A percentile compares a stretch with the other conserved stretches of the same genome.
Conservation (phyloP, 2,888 invertebrate species). For the Carterocephalus palaemon region DNA sequence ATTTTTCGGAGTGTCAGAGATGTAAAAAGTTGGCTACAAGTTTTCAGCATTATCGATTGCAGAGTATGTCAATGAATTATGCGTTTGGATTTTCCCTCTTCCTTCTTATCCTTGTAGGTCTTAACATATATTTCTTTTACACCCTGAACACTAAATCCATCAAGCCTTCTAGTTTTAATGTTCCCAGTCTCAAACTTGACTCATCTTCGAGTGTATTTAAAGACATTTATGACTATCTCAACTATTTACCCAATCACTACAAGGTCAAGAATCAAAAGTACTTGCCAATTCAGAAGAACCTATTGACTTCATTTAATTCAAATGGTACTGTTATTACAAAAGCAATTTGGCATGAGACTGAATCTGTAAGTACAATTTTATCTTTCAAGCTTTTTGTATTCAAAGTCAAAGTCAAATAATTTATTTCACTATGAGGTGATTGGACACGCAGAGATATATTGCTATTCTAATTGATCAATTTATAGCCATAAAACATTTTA, state of each 20-base stretch:
- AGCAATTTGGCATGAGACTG: slow-evolving; percentile 50
- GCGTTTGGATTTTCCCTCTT: slow-evolving; percentile 69
- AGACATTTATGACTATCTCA: slow-evolving; percentile 63
- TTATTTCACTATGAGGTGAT: no score
- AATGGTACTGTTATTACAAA: slow-evolving; percentile 42
- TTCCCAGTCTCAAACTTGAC: slow-evolving; percentile 52
- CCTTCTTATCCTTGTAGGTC: slow-evolving; percentile 57
- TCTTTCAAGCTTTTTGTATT: slow-evolving; percentile 2
- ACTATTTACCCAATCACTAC: slow-evolving; percentile 61
- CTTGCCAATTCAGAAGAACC: slow-evolving; percentile 44
- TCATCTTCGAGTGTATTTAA: slow-evolving; percentile 47
- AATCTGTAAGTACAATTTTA: slow-evolving; percentile 50
- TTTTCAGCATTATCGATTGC: neutral
- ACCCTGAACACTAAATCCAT: slow-evolving; percentile 51
- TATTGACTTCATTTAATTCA: slow-evolving; percentile 60
- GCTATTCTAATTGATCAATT: no score
- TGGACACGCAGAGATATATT: no score
- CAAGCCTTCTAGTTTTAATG: slow-evolving; percentile 43
- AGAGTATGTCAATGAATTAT: slow-evolving; percentile 64
- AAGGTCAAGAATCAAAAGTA: slow-evolving; percentile 58
- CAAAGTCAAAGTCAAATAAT: no score
- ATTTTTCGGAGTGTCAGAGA: neutral
- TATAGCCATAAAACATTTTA: slow-evolving; percentile 1
- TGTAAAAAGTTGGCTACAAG: slow-evolving; percentile 10
- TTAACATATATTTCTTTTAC: slow-evolving; percentile 71